A percentile compares a stretch with the other conserved stretches of the same genome.
These are phyloP conservation scores for Pseudochirops cupreus DNA, from an alignment of 2,797 vertebrate species.

Conservation along the genomic window DNA sequence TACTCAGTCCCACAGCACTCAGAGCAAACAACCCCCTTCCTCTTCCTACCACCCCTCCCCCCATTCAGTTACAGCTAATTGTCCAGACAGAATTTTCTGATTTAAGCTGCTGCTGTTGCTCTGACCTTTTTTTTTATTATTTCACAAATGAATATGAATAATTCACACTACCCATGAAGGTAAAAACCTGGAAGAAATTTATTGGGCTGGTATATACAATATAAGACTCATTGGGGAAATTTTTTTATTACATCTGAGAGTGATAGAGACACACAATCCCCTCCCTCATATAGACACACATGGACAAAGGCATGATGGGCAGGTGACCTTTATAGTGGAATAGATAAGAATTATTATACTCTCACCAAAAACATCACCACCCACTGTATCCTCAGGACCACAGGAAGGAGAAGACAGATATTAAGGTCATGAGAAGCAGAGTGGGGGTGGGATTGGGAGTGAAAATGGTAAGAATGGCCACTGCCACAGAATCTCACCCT, in stretches of 20 bases:
- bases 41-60: not conserved
- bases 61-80: not conserved
- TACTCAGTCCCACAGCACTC: not conserved
- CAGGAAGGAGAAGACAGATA: not conserved
- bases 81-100: not conserved
- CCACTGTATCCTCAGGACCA: not conserved
- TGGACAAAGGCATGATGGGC: not conserved
- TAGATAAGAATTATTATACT: not conserved
- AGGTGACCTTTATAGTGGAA: not conserved
- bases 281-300: not conserved
- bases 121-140: not conserved
- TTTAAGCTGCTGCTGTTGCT: not conserved
- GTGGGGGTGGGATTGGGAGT: not conserved
- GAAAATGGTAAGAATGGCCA: not conserved
- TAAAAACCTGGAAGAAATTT: not conserved
- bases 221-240: not conserved
- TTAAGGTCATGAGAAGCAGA: not conserved
- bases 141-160: not conserved
- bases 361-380: not conserved
- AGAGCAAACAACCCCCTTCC: not conserved
- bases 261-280: not conserved
- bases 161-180: not conserved
- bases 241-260: not conserved
- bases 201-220: conserved; percentile 10
- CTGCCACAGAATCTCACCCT: not conserved